A percentile compares a stretch with the other conserved stretches of the same genome.
Evolutionary conservation across 2,888 invertebrate genomes (phyloP).

Genomic region (Diachrysia chrysitis): DNA sequence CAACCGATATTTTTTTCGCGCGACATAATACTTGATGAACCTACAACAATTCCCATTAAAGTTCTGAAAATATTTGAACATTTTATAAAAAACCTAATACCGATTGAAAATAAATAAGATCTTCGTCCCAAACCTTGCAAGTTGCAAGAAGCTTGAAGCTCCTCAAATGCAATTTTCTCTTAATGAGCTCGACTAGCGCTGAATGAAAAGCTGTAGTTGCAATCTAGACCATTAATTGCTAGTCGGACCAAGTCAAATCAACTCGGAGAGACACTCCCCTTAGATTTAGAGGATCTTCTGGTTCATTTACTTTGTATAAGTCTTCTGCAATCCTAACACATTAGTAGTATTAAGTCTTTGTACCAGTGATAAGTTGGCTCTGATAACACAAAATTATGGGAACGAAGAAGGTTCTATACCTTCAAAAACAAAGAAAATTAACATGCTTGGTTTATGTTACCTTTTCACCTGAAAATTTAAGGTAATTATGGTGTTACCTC

Average conservation of each 20-base stretch:
- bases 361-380: slow-evolving; percentile 6
- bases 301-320: slow-evolving; percentile 10
- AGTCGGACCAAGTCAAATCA: slow-evolving; percentile 15
- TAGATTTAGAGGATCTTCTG: slow-evolving; percentile 2
- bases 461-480: not conserved
- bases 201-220: slow-evolving; percentile 20
- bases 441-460: not conserved
- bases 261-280: slow-evolving; percentile 2
- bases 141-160: slow-evolving; percentile 25
- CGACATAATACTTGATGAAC: not conserved
- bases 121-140: slow-evolving; percentile 1
- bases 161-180: slow-evolving; percentile 18
- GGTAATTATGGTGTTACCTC: not conserved
- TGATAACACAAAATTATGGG: not conserved
- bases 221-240: slow-evolving; percentile 33
- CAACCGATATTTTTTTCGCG: not conserved
- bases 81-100: not conserved
- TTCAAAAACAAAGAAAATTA: not conserved
- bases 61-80: not conserved
- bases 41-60: not conserved
- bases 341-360: slow-evolving; percentile 7
- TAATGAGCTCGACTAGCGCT: slow-evolving; percentile 32
- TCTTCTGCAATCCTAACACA: slow-evolving; percentile 6
- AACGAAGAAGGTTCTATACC: not conserved
- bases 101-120: slow-evolving; percentile 1